Base-by-base conservation (phyloP, 2,113 vertebrate genomes). In the Vombatus ursinus region DNA sequence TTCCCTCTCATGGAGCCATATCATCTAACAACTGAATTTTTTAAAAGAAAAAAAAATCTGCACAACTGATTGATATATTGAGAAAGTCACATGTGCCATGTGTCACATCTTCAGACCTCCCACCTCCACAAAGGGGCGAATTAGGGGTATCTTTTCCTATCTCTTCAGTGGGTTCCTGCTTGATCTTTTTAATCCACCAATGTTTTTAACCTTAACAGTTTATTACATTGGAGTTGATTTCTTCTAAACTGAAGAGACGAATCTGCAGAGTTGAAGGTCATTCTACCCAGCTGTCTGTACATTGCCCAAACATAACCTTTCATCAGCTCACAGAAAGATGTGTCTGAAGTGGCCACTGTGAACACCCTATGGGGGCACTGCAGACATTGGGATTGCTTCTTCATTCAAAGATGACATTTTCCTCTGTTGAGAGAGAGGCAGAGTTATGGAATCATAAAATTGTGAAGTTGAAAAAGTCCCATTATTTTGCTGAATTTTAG, bases 151-250 rank as follows among this genome's bases (percentile, higher is more conserved):
- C n/a, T 84, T 84, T 16, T 44, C 37, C 23, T 68, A 68, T 68
- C 11, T 68, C 57, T 37, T 68, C 28, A 31, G 0, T 68, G 28
- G 16, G 3, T 31, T 68, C 31, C 37, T 22, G 37, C 2, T 44
- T n/a, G 37, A 84, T 44, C 37, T 84, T 84, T 84, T 44, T 84
- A 84, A 84, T 84, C n/a, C 19, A 22, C 68, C 16, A 19, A n/a
- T 44, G 6, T 44, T 84, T 68, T 97, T 97, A 95, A 6, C 84
- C 49, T 93, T 96, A 95, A 92, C 12, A 90, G 91, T 94, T 91
- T 91, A 37, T 37, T 91, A 24, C 94, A 92, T 95, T 89, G 8
- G 61, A 96, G 2, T 11, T 91, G 92, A 50, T 48, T 48, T 94
- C 94, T 94, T 49, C 37, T 7, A 52, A 94, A 11, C 26, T 0